Base-by-base conservation (phyloP, 2,113 vertebrate species). In the Antennarius striatus region DNA sequence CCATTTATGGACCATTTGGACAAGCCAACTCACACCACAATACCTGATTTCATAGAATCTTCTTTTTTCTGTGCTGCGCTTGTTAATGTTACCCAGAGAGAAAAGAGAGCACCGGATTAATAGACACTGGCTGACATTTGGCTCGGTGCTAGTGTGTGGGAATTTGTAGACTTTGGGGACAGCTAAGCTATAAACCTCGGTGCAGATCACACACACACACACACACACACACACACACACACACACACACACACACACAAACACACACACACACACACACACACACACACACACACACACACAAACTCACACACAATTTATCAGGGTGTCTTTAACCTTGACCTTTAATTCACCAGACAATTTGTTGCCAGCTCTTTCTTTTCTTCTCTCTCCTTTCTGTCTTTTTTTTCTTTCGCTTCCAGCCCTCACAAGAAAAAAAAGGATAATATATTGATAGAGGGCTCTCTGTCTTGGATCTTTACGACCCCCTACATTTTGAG, bases 321-420 rank as follows among this genome's bases (percentile, higher is more conserved):
- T 14, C 29, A 60, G 71, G 17, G 36, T 67, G 62, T 70, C 49
- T 62, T 66, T 66, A 67, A 70, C 43, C 54, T 53, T 63, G 63
- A 71, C 45, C 62, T 74, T 77, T 67, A 67, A 46, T 63, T 72
- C 63, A 59, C 39, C 43, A 46, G 51, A 56, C 67, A 68, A 63
- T 78, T 70, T 82, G 63, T 63, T 56, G 42, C 40, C 49, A 36
- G 2, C 12, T 58, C 32, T n/a, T 47, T 59, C 10, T 46, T 48
- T 15, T 9, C 4, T 36, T 49, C 58, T 63, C 51, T 57, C 5
- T 30, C 56, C 10, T 13, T 56, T 57, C 16, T 51, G 17, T 6
- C 30, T 57, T 13, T 57, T 14, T 3, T 9, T 28, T 15, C 57
- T 42, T 52, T 71, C 66, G 62, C 16, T 73, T 45, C 70, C 13